Evolutionary conservation across 2,113 vertebrate genomes (phyloP), one percentile per base, ranked within the genome.

Genomic region (Callionymus lyra): DNA sequence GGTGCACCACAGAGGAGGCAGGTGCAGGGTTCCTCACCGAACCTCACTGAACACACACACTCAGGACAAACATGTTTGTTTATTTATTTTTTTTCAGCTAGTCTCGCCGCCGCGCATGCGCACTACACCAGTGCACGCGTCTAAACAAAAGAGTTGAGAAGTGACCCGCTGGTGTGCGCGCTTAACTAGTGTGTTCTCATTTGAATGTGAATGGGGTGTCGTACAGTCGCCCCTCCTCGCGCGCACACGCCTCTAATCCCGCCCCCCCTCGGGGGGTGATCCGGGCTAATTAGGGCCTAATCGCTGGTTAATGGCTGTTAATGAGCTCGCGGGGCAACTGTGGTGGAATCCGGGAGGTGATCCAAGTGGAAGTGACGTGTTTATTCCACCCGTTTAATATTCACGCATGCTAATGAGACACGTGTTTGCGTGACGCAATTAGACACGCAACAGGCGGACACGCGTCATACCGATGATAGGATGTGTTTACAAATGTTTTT

Each of bases 161-260:
- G 21, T 27, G 21, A 76, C 68, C 66, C 77, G 56, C 65, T 66
- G 42, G 63, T 58, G 74, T 65, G 70, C 48, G 71, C 79, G 80
- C 79, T 78, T 84, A 82, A 83, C 17, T 81, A 12, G 80, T 64
- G 67, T 73, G 47, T 65, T 66, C 82, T 87, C 74, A 87, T 87
- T 87, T 86, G 80, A 87, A 87, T 87, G 76, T 85, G 82, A 87
- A 87, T 85, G 47, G 76, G 65, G 53, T 82, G 79, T 74, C 56
- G 74, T 55, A 64, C 62, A 53, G 59, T 32, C 64, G 14, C 12
- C 34, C 6, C 13, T 14, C 35, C 9, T 15, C 36, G 15, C 35
- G 15, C 41, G 15, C 27, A 13, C 41, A 10, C 41, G 10, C 2
- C n/a, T 33, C 44, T 13, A 35, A 18, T 40, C 38, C 34, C 13